phyloP scores from a whole-genome alignment of 2,888 invertebrate species.

The Euplexia lucipara region DNA sequence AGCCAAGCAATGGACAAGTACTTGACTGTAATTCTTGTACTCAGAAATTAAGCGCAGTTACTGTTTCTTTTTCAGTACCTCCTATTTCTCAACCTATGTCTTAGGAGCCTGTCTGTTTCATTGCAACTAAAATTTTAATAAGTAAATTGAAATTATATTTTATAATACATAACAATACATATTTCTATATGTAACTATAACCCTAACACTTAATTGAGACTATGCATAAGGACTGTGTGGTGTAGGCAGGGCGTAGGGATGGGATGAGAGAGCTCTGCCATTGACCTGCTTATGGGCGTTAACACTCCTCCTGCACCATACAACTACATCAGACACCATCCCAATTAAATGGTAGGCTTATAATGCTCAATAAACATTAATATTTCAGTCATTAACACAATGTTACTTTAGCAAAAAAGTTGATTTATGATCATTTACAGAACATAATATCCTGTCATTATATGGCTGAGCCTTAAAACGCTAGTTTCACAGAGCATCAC shows the following conservation, averaged over 20 bases:
- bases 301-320: no score
- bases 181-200: conserved; percentile 51
- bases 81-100: not conserved
- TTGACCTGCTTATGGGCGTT: no score
- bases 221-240: no score
- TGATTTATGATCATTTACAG: conserved; percentile 45
- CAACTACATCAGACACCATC: no score
- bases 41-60: not conserved
- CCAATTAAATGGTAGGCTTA: no score
- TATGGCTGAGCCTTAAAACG: conserved; percentile 24
- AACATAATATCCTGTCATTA: conserved; percentile 31
- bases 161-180: conserved; percentile 63
- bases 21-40: not conserved
- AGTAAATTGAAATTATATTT: conserved; percentile 63
- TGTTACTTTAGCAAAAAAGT: conserved; percentile 45
- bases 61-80: not conserved
- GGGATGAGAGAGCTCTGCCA: no score
- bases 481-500: conserved; percentile 12
- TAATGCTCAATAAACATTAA: conserved; percentile 56
- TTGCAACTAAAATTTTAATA: conserved; percentile 43
- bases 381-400: conserved; percentile 62
- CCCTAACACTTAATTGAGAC: no score
- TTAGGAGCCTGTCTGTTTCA: not conserved
- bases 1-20: not conserved
- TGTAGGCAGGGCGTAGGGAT: no score